Base-by-base conservation (phyloP, 2,888 invertebrate genomes). In the Caenorhabditis angaria region DNA sequence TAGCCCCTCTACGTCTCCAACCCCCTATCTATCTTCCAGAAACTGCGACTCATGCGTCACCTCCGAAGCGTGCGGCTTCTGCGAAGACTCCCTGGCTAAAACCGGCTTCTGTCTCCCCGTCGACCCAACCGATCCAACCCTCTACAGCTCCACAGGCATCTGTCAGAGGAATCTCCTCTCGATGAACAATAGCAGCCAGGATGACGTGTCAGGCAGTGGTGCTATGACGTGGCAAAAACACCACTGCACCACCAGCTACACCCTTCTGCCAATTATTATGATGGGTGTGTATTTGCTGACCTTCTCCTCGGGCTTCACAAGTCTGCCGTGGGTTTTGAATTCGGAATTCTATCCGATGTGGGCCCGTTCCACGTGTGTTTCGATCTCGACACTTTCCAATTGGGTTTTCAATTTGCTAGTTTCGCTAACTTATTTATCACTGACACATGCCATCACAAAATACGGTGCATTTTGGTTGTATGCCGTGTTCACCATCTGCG, bases 311-410 rank as follows among this genome's bases (percentile, higher is more conserved):
- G 72, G 77, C 51, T 70, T 76, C 47, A 69, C 65, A 12, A 67
- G 90, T 2, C 90, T 90, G 88, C 90, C 90, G 2, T 90, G 90
- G 90, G 90, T 90, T 4, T 89, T 90, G 70, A 90, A 90, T 82
- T 89, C 90, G 0, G 90, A 90, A 83, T 90, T 90, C 61, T 90
- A 89, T 80, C 90, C 90, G 0, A 83, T 88, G 58, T 90, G 90
- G 90, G 90, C 90, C 2, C 85, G 91, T 25, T 88, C 90, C 54
- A 89, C 90, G 0, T 89, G 90, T 47, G 85, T 85, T 29, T 80
- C 86, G 1, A 70, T 85, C n/a, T 65, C 84, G 1, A 86, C 86
- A 0, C 79, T 82, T 1, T 83, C 88, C 53, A 91, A 91, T 82
- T 91, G 90, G 90, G 78, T 88, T 1, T 89, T 88, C 77, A 91